Evolutionary conservation across 2,888 invertebrate genomes (phyloP).

Genomic region (Phalangium opilio): DNA sequence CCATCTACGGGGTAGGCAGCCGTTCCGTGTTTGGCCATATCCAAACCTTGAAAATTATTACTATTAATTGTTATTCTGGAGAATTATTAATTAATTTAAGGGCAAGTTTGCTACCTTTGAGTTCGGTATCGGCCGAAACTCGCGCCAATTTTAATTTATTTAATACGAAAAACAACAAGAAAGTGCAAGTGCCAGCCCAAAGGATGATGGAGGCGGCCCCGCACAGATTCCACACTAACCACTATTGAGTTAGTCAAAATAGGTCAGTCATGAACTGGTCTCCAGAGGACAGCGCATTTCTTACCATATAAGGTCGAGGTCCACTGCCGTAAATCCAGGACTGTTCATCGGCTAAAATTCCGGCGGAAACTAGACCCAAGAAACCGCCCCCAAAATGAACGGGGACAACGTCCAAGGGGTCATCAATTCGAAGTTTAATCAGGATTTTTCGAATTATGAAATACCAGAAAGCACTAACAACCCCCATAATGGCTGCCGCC

Average conservation of each 20-base stretch:
- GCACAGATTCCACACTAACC: neutral
- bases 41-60: too few relatives aligned
- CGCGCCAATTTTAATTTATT: neutral
- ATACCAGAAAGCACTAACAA: constrained; percentile 27
- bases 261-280: too few relatives aligned
- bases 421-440: constrained; percentile 23
- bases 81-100: too few relatives aligned
- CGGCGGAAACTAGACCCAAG: constrained; percentile 27
- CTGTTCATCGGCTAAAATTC: too few relatives aligned
- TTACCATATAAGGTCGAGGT: too few relatives aligned
- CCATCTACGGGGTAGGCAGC: neutral
- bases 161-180: neutral
- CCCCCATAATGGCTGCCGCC: constrained; percentile 28
- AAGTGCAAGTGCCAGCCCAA: neutral
- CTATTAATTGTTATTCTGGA: too few relatives aligned
- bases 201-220: neutral
- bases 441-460: constrained; percentile 10
- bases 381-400: constrained; percentile 32
- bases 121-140: neutral
- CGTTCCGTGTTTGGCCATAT: neutral
- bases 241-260: neutral
- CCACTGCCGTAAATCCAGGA: too few relatives aligned
- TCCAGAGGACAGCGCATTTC: too few relatives aligned
- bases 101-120: too few relatives aligned
- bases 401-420: constrained; percentile 32